Evolutionary conservation across 2,888 invertebrate genomes (phyloP).

Genomic region (Sminthurinus aureus): DNA sequence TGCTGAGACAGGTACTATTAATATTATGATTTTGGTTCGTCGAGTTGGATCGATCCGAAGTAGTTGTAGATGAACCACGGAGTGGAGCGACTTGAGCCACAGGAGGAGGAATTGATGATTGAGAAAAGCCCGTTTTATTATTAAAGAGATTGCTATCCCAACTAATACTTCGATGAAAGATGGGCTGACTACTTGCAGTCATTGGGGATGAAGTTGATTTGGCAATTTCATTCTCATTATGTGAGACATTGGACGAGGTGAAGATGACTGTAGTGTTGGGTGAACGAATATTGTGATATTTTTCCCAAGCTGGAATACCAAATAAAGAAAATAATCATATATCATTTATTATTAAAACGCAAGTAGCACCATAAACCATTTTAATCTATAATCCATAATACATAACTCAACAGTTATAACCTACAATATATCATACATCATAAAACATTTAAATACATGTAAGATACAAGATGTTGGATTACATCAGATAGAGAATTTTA

Average conservation of each 20-base stretch:
- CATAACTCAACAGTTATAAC: no score
- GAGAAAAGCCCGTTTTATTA: constrained; percentile 58
- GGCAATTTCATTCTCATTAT: constrained; percentile 57
- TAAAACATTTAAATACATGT: background rate
- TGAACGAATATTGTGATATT: constrained; percentile 61
- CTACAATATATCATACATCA: no score
- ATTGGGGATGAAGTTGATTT: constrained; percentile 32
- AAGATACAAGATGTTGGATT: background rate
- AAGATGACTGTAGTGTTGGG: constrained; percentile 63
- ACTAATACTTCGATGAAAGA: constrained; percentile 55
- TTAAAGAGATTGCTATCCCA: constrained; percentile 59
- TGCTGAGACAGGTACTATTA: background rate
- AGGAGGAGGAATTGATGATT: constrained; percentile 56
- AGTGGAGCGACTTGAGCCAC: constrained; percentile 58
- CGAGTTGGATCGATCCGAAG: background rate
- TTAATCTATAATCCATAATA: background rate
- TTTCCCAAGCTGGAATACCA: constrained; percentile 60
- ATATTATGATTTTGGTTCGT: background rate
- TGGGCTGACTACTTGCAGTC: constrained; percentile 42
- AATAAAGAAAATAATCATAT: background rate
- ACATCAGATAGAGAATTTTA: no score
- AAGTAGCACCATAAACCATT: background rate
- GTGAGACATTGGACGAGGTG: constrained; percentile 55
- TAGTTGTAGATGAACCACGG: background rate
- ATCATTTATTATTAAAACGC: background rate